These are phyloP conservation scores for Argopecten irradians DNA, from an alignment of 1,140 invertebrate genomes.

Conservation along the genomic window DNA sequence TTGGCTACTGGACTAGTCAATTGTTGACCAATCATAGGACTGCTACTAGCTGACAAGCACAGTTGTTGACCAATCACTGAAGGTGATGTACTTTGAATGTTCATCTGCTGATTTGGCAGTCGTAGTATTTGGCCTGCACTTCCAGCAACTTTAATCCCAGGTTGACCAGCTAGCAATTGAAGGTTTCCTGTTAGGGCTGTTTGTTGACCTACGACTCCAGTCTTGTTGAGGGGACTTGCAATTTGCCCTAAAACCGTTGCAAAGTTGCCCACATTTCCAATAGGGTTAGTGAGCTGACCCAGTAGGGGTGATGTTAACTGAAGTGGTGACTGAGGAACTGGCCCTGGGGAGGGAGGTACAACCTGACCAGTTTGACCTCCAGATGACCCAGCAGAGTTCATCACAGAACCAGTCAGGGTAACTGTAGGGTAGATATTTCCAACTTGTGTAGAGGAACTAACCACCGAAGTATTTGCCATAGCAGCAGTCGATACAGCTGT, in stretches of 20 bases:
- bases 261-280: neutral
- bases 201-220: neutral
- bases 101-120: neutral
- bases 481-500: neutral
- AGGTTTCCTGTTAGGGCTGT: neutral
- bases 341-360: neutral
- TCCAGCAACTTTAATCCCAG: neutral
- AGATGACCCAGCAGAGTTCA: neutral
- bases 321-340: slow-evolving; percentile 19
- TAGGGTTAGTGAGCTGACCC: neutral
- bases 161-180: slow-evolving; percentile 12
- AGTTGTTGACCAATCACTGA: neutral
- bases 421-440: neutral
- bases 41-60: neutral
- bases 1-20: neutral
- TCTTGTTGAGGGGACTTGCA: neutral
- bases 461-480: neutral
- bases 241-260: slow-evolving; percentile 4
- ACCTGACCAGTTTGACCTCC: neutral
- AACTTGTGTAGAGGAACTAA: neutral
- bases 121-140: neutral
- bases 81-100: neutral
- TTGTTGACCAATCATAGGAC: neutral
- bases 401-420: neutral
- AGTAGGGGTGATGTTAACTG: slow-evolving; percentile 24